These are phyloP conservation scores for Pristionchus mayeri DNA, from an alignment of 2,888 invertebrate species.

Conservation along the genomic window DNA sequence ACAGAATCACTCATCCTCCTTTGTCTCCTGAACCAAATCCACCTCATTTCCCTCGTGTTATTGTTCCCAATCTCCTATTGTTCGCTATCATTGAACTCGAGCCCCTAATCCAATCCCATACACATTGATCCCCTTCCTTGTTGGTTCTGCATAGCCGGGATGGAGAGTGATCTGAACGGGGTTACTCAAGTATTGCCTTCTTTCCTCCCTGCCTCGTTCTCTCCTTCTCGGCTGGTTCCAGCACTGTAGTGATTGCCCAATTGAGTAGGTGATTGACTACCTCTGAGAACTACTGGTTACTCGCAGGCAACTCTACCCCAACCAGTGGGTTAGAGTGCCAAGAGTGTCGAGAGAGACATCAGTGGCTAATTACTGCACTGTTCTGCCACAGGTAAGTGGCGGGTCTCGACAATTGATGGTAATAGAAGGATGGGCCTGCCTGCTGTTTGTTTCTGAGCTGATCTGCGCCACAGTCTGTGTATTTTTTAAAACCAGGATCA, in stretches of 20 bases:
- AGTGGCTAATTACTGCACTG: neutral
- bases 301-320: neutral
- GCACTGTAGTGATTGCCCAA: neutral
- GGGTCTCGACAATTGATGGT: neutral
- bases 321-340: neutral
- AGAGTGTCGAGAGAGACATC: neutral
- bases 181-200: neutral
- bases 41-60: neutral
- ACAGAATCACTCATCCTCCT: conserved; percentile 3
- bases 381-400: neutral
- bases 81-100: conserved; percentile 1
- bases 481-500: neutral
- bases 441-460: neutral
- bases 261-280: neutral
- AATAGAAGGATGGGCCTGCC: neutral
- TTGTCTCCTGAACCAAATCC: neutral
- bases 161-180: neutral
- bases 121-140: neutral
- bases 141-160: neutral
- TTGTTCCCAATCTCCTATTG: too few relatives aligned
- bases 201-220: neutral
- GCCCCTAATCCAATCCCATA: too few relatives aligned
- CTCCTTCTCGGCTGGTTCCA: neutral
- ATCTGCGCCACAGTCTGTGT: neutral
- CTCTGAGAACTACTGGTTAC: neutral